A percentile compares a stretch with the other conserved stretches of the same genome.
Conservation (phyloP, 1,140 invertebrate species). For the Copidosoma floridanum region DNA sequence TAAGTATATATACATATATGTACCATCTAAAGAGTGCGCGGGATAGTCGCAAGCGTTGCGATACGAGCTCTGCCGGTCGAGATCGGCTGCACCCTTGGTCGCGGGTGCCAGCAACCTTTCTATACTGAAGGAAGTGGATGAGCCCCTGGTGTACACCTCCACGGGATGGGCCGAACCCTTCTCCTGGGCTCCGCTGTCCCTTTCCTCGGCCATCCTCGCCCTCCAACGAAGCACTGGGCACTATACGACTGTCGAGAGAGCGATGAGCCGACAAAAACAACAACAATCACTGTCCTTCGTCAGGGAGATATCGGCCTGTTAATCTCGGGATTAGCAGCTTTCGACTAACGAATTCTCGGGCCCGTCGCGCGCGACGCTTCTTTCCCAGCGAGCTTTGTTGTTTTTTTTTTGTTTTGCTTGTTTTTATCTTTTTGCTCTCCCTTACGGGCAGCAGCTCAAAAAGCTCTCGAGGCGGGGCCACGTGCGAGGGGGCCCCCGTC, state of each 20-base stretch:
- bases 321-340: neutral
- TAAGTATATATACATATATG: too few species aligned
- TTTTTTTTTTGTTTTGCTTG: too few species aligned
- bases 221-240: too few species aligned
- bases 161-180: constrained; percentile 34
- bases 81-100: neutral
- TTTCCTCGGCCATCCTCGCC: too few species aligned
- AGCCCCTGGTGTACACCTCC: too few species aligned
- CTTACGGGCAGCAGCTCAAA: constrained; percentile 38
- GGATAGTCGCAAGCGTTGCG: neutral
- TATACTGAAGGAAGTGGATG: constrained; percentile 48
- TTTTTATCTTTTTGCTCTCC: too few species aligned
- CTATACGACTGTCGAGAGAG: too few species aligned
- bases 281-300: too few species aligned
- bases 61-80: neutral
- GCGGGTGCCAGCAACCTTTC: constrained; percentile 45
- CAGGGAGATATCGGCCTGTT: neutral
- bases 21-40: constrained; percentile 4
- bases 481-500: constrained; percentile 16
- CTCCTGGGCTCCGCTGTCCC: neutral
- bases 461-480: constrained; percentile 10
- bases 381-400: too few species aligned
- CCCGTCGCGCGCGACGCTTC: too few species aligned
- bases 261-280: too few species aligned
- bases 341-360: neutral